A percentile compares a stretch with the other conserved stretches of the same genome.
Evolutionary conservation across 2,888 invertebrate genomes (phyloP).

Genomic region (Ashinkailepas kermadecensis): DNA sequence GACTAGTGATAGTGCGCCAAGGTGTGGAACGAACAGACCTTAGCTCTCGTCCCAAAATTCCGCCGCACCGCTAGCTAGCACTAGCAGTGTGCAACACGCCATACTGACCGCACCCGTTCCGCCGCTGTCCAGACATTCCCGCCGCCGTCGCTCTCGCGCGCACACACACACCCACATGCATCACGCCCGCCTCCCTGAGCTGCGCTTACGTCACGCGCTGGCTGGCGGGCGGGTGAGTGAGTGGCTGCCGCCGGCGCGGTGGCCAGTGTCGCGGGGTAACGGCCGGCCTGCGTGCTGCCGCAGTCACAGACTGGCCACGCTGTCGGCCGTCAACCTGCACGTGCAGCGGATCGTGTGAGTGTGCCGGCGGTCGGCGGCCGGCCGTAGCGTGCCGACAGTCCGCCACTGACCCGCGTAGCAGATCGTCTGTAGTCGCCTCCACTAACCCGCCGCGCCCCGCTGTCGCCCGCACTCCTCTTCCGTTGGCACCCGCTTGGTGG

Average conservation of each 20-base stretch:
- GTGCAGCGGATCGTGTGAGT: conserved; percentile 90
- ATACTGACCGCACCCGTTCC: no score
- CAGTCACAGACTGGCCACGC: conserved; percentile 57
- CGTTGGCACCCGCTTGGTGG: neutral
- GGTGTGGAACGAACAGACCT: no score
- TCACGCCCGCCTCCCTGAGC: no score
- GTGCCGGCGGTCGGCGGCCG: conserved; percentile 33
- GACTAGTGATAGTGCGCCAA: no score
- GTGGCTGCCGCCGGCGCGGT: neutral
- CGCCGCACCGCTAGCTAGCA: no score
- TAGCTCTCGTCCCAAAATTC: no score
- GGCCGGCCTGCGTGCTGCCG: neutral
- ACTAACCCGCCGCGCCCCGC: neutral
- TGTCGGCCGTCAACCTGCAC: conserved; percentile 85
- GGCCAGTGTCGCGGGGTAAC: neutral
- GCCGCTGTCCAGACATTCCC: no score
- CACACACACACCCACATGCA: no score
- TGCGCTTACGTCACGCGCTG: neutral
- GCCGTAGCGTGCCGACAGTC: no score
- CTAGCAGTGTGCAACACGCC: no score
- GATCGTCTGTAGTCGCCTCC: neutral
- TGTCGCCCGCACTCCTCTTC: neutral
- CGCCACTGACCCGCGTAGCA: no score
- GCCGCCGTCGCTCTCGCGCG: no score
- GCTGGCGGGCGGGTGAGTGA: neutral